Conservation (phyloP, 2,797 vertebrate genomes). For the Semaprochilodus insignis region DNA sequence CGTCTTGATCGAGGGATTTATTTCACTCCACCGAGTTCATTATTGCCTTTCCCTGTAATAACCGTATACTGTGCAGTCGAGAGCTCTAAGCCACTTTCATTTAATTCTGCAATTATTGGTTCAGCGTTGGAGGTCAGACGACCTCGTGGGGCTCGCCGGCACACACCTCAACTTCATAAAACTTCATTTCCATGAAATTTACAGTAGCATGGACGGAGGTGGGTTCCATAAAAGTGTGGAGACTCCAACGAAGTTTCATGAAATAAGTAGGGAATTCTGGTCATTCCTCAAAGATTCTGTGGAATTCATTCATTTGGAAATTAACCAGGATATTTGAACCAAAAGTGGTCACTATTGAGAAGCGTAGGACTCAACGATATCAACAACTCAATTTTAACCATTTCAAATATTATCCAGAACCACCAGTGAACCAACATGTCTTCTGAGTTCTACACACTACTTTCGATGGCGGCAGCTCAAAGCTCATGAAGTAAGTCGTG, state of each 20-base stretch:
- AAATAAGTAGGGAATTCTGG: background rate
- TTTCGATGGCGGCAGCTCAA: no score
- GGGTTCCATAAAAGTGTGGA: background rate
- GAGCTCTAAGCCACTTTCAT: background rate
- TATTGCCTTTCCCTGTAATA: constrained; percentile 27
- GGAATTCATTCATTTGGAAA: no score
- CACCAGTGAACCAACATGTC: no score
- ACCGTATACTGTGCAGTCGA: background rate
- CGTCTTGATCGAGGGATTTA: constrained; percentile 4
- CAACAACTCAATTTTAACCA: no score
- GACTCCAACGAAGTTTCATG: background rate
- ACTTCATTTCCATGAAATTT: background rate
- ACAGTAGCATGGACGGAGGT: background rate
- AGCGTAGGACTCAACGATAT: no score
- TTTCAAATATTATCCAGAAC: no score
- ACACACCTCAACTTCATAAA: constrained; percentile 1
- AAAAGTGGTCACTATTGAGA: no score
- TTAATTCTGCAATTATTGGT: constrained; percentile 27
- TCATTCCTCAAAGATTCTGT: no score
- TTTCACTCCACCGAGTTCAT: constrained; percentile 5
- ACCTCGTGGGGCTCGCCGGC: background rate
- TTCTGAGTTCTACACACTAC: no score
- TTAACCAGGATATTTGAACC: no score
- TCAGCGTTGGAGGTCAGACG: background rate
- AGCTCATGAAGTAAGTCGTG: no score